Evolutionary conservation across 2,888 invertebrate species (phyloP).

Genomic region (Caenorhabditis sp.): DNA sequence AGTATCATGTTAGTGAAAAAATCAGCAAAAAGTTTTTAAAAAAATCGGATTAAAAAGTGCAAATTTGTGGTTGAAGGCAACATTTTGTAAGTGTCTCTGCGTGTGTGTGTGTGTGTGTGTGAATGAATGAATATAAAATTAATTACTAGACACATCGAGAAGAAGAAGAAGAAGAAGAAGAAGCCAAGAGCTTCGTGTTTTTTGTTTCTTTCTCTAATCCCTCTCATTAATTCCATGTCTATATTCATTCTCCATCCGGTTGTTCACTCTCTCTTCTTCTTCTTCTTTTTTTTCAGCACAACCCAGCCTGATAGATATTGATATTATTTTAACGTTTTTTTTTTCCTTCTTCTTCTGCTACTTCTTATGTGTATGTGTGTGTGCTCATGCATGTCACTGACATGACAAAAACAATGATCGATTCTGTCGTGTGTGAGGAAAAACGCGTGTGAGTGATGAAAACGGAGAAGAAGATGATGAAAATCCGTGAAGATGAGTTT

Average conservation of each 20-base stretch:
- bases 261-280: conserved; percentile 13
- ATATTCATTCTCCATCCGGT: conserved; percentile 3
- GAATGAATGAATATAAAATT: conserved; percentile 39
- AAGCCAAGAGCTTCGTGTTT: conserved; percentile 13
- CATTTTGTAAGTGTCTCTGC: too few relatives aligned
- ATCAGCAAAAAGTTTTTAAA: too few relatives aligned
- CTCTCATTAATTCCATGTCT: not conserved
- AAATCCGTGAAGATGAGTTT: not conserved
- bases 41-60: too few relatives aligned
- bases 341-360: conserved; percentile 17
- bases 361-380: too few relatives aligned
- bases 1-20: too few relatives aligned
- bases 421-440: not conserved
- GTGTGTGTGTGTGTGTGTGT: too few relatives aligned
- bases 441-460: not conserved
- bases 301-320: not conserved
- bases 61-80: too few relatives aligned
- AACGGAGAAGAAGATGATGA: not conserved
- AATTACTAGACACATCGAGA: conserved; percentile 27
- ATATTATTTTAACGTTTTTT: conserved; percentile 17
- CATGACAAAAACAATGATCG: not conserved
- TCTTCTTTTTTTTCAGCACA: conserved; percentile 8
- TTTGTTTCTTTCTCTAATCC: not conserved
- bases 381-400: not conserved
- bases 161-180: conserved; percentile 15